These are phyloP conservation scores for Zonitis immaculata DNA, from an alignment of 2,888 invertebrate species.

Conservation along the genomic window DNA sequence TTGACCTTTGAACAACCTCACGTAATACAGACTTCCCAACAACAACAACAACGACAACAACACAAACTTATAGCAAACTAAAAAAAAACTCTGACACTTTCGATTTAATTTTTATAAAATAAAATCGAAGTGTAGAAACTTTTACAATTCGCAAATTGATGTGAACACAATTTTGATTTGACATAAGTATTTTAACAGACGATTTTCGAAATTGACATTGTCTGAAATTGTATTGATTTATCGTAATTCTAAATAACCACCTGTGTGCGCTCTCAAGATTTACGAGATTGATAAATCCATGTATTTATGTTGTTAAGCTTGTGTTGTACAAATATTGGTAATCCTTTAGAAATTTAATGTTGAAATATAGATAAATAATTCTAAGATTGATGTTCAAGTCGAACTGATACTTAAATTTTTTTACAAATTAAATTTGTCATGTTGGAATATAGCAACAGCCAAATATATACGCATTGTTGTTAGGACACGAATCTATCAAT, in stretches of 20 bases:
- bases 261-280: constrained; percentile 20
- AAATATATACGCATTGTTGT: background rate
- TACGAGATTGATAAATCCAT: constrained; percentile 20
- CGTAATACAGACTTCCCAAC: background rate
- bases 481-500: background rate
- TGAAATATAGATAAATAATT: constrained; percentile 18
- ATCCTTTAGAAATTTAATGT: constrained; percentile 19
- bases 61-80: no score
- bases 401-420: background rate
- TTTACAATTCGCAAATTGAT: no score
- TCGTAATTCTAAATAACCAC: constrained; percentile 20
- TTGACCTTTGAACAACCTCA: background rate
- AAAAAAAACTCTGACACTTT: no score
- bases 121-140: no score
- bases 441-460: no score
- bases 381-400: no score
- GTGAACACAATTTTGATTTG: no score
- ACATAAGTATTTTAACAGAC: background rate
- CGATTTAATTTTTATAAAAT: no score
- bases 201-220: background rate
- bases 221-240: constrained; percentile 11
- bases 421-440: background rate
- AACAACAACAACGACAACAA: background rate
- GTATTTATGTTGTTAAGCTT: constrained; percentile 20
- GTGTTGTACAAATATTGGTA: constrained; percentile 21